Percentiles rank a stretch among this genome's conserved stretches.
These are phyloP conservation scores for Prionailurus bengalensis DNA, from an alignment of 2,113 vertebrate genomes.

Conservation along the genomic window DNA sequence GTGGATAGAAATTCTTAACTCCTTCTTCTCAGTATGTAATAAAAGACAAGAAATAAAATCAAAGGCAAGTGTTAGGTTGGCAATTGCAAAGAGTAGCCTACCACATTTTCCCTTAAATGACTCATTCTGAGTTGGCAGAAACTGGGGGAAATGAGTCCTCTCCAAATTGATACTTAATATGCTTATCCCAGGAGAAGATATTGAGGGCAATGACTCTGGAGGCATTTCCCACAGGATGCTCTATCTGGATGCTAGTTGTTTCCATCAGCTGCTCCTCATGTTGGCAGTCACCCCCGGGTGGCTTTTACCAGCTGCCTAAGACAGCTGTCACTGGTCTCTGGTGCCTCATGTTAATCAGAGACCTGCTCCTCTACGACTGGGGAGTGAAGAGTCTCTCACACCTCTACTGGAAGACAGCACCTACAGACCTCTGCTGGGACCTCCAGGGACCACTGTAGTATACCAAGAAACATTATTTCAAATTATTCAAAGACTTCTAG, in stretches of 20 bases:
- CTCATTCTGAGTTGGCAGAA: background rate
- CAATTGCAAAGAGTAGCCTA: background rate
- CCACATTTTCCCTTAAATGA: background rate
- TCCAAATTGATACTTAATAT: constrained; percentile 12
- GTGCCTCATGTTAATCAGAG: background rate
- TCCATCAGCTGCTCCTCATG: background rate
- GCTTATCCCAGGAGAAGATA: background rate
- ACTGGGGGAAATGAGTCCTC: background rate
- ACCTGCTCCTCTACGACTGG: background rate
- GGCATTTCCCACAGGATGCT: background rate
- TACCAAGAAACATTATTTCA: background rate
- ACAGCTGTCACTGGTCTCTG: constrained; percentile 17
- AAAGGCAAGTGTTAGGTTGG: background rate
- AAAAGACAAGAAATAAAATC: background rate
- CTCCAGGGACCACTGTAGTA: background rate
- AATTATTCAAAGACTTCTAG: background rate
- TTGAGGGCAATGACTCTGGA: background rate
- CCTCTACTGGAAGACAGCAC: background rate
- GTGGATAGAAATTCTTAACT: background rate
- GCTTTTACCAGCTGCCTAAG: background rate
- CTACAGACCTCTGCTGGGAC: background rate
- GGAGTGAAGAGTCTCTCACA: background rate
- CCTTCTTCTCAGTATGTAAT: constrained; percentile 7
- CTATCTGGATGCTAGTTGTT: background rate
- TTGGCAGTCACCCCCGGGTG: background rate